These are phyloP conservation scores for Tokudaia tokunoshimensis DNA, from an alignment of 2,797 vertebrate species.

Conservation along the genomic window DNA sequence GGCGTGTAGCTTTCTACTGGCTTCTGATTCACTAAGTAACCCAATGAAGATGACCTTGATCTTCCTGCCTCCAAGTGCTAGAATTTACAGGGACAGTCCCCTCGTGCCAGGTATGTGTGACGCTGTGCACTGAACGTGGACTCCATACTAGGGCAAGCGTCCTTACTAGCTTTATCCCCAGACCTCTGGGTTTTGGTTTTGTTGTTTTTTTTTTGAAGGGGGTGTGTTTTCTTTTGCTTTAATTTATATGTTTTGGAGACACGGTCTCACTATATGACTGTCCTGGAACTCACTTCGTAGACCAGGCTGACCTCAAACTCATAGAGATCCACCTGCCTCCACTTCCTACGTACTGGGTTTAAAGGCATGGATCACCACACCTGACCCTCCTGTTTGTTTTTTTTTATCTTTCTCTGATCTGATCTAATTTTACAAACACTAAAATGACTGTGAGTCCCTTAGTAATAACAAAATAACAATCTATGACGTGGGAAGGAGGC, in stretches of 20 bases:
- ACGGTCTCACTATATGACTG: not conserved
- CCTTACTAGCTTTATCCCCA: not conserved
- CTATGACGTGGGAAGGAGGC: not conserved
- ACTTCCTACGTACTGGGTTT: not conserved
- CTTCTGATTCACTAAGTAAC: not conserved
- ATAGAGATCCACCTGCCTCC: not conserved
- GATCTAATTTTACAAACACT: constrained; percentile 32
- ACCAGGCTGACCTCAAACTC: not conserved
- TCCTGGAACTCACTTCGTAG: not conserved
- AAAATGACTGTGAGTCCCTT: not conserved
- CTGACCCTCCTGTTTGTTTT: not conserved
- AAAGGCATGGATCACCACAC: not conserved
- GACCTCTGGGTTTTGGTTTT: not conserved
- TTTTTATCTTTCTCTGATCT: not conserved
- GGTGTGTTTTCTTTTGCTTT: not conserved
- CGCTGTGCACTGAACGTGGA: not conserved
- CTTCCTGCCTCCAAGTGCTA: not conserved
- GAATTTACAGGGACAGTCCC: not conserved
- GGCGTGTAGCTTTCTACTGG: not conserved
- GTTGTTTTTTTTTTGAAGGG: not conserved
- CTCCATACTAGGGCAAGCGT: not conserved
- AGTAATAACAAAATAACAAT: constrained; percentile 11
- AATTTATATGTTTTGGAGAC: not conserved
- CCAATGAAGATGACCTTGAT: not conserved
- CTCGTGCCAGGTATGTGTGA: too few relatives aligned